These are phyloP conservation scores for Turdus rufiventris DNA, from an alignment of 2,113 vertebrate species.

Conservation along the genomic window DNA sequence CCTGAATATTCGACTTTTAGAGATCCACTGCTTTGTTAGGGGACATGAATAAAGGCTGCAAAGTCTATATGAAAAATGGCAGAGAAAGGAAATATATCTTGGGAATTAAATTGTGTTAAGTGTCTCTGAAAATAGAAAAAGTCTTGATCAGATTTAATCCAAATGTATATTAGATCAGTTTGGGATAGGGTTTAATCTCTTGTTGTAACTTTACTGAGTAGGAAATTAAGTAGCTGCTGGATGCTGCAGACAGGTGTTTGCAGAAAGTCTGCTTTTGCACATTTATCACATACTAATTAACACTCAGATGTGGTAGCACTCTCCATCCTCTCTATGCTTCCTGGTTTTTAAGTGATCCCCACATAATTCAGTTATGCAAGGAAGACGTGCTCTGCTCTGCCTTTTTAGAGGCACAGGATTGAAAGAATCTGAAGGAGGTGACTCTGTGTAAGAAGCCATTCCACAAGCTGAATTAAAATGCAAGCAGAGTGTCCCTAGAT, in stretches of 20 bases:
- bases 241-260: slow-evolving; percentile 27
- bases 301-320: not conserved
- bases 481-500: not conserved
- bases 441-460: not conserved
- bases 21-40: not conserved
- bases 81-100: not conserved
- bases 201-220: not conserved
- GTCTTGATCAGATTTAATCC: not conserved
- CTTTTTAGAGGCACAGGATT: not conserved
- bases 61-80: not conserved
- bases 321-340: not conserved
- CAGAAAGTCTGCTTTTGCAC: not conserved
- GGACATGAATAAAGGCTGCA: not conserved
- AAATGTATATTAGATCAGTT: not conserved
- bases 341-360: not conserved
- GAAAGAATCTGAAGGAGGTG: not conserved
- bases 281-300: not conserved
- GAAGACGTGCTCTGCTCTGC: not conserved
- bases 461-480: not conserved
- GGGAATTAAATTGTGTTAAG: not conserved
- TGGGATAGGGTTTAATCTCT: not conserved
- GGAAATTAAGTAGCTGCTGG: not conserved
- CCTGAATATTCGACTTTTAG: not conserved
- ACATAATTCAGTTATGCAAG: not conserved
- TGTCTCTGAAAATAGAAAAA: not conserved